These are phyloP conservation scores for Petrophora chlorosata DNA, from an alignment of 2,888 invertebrate species.

Conservation along the genomic window DNA sequence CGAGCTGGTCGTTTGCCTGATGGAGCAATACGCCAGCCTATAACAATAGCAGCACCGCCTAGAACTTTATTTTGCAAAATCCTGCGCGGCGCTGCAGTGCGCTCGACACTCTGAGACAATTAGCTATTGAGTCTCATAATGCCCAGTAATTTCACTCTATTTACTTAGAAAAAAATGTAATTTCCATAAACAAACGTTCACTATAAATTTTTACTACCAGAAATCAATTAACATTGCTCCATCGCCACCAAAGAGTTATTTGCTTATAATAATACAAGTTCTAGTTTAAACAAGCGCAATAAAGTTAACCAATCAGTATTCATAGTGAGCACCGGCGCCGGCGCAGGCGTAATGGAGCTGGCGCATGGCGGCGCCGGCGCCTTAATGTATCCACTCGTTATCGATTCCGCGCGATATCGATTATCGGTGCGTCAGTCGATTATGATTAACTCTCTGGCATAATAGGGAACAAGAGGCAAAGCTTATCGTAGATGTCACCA, in stretches of 20 bases:
- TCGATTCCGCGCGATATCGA: constrained; percentile 22
- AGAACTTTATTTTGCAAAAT: no score
- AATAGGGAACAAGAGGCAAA: constrained; percentile 11
- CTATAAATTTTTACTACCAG: not conserved
- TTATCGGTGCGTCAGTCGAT: constrained; percentile 17
- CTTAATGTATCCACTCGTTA: constrained; percentile 17
- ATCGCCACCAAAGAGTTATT: constrained; percentile 20
- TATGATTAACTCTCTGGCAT: constrained; percentile 4
- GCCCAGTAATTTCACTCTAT: no score
- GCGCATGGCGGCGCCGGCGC: constrained; percentile 13
- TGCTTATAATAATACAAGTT: constrained; percentile 13
- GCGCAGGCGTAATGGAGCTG: no score
- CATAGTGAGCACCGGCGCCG: constrained; percentile 4
- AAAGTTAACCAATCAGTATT: constrained; percentile 18
- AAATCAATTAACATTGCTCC: constrained; percentile 1
- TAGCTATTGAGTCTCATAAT: no score
- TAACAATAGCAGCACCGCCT: no score
- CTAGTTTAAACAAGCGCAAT: constrained; percentile 11
- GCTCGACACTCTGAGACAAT: no score
- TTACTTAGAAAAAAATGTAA: no score
- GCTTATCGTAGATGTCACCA: no score
- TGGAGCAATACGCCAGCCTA: no score
- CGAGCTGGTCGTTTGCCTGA: no score
- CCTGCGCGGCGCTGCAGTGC: no score
- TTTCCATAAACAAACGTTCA: not conserved